phyloP scores from a whole-genome alignment of 2,113 vertebrate genomes.

The Microtus richardsoni region DNA sequence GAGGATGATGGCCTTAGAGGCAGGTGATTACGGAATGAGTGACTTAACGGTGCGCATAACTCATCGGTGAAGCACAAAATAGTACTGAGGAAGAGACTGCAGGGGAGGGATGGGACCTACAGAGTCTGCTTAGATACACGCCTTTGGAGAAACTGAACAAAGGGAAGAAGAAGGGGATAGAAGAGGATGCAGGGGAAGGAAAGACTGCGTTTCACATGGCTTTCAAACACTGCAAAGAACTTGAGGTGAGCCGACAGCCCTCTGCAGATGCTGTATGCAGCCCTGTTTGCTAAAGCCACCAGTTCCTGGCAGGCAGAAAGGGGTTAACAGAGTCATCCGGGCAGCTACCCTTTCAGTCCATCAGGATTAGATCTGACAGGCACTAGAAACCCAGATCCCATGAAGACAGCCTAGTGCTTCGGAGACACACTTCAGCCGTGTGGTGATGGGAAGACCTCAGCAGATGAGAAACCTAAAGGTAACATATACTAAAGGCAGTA shows the following conservation, averaged over 20 bases:
- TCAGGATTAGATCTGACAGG: background rate
- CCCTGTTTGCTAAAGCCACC: background rate
- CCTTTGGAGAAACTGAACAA: background rate
- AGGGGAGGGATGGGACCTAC: background rate
- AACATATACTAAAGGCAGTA: background rate
- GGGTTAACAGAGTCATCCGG: background rate
- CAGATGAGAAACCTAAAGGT: background rate
- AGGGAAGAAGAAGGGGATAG: background rate
- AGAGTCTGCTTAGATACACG: background rate
- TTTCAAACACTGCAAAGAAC: background rate
- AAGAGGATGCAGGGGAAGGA: background rate
- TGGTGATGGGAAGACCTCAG: background rate
- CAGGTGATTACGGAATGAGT: background rate
- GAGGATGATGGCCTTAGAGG: background rate
- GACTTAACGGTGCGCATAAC: background rate
- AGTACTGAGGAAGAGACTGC: too few species aligned
- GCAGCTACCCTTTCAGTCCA: background rate
- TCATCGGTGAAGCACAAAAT: too few species aligned
- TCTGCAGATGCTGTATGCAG: background rate
- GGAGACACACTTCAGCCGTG: background rate
- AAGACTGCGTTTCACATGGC: background rate
- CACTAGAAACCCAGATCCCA: background rate
- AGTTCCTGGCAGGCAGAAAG: background rate
- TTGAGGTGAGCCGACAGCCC: background rate
- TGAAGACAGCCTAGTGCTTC: background rate